A percentile compares a stretch with the other conserved stretches of the same genome.
phyloP scores from a whole-genome alignment of 2,797 vertebrate species.

The Argyrosomus regius region DNA sequence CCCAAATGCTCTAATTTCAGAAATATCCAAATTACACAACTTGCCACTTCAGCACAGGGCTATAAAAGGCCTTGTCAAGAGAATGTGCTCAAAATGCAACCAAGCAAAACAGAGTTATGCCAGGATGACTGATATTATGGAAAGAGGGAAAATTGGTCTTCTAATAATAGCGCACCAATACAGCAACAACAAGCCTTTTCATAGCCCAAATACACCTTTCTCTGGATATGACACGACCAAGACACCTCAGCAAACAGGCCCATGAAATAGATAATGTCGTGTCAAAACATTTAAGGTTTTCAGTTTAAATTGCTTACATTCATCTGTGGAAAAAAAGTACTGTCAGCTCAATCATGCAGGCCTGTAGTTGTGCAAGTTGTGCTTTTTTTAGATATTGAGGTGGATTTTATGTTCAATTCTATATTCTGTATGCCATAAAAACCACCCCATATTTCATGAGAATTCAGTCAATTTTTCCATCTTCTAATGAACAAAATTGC shows the following conservation, averaged over 20 bases:
- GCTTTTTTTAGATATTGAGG: not conserved
- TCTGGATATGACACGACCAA: constrained; percentile 53
- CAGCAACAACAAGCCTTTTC: constrained; percentile 71
- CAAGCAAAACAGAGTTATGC: constrained; percentile 78
- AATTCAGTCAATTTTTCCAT: not conserved
- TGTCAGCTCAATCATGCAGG: not conserved
- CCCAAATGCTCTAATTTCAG: constrained; percentile 70
- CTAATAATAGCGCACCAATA: constrained; percentile 76
- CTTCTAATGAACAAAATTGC: not conserved
- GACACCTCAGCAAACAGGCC: constrained; percentile 46
- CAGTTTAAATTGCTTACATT: constrained; percentile 25
- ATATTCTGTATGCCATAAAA: not conserved
- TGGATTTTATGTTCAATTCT: not conserved
- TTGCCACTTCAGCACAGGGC: constrained; percentile 69
- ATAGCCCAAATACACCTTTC: constrained; percentile 63
- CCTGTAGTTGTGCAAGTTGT: not conserved
- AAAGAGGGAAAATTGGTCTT: constrained; percentile 70
- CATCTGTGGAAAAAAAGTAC: constrained; percentile 3
- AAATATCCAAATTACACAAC: constrained; percentile 78
- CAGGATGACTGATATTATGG: constrained; percentile 78
- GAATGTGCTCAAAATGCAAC: constrained; percentile 77
- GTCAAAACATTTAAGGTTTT: constrained; percentile 47
- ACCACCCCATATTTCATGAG: not conserved
- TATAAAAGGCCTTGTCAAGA: constrained; percentile 76
- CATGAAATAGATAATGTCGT: constrained; percentile 33